A percentile compares a stretch with the other conserved stretches of the same genome.
phyloP scores from a whole-genome alignment of 2,797 vertebrate genomes.

The Sebastes oblongus region DNA sequence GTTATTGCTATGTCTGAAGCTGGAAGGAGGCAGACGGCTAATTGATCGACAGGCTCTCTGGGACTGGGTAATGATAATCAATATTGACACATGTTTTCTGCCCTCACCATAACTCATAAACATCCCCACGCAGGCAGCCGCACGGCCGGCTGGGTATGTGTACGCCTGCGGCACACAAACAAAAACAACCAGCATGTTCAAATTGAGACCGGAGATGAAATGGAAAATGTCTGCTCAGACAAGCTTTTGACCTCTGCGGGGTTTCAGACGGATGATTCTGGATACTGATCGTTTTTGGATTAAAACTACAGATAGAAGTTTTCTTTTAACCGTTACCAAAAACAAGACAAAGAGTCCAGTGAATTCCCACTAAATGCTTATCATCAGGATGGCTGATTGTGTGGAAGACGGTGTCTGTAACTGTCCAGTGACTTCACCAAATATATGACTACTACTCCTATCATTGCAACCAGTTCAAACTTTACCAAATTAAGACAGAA shows the following conservation, averaged over 20 bases:
- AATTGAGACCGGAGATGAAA: slow-evolving; percentile 49
- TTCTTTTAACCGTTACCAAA: neutral
- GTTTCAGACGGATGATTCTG: neutral
- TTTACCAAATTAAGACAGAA: neutral
- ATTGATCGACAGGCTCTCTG: slow-evolving; percentile 68
- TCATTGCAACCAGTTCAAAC: neutral
- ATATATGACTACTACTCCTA: neutral
- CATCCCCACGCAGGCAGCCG: slow-evolving; percentile 35
- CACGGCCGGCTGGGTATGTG: slow-evolving; percentile 41
- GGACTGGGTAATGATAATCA: slow-evolving; percentile 66
- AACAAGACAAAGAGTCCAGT: neutral
- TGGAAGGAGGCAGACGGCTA: slow-evolving; percentile 43
- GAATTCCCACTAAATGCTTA: neutral
- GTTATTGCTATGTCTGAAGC: slow-evolving; percentile 78
- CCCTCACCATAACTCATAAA: slow-evolving; percentile 60
- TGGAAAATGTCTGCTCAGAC: slow-evolving; percentile 39
- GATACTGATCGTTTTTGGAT: neutral
- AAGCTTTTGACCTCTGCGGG: slow-evolving; percentile 22
- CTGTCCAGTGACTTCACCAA: neutral
- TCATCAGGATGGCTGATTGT: neutral
- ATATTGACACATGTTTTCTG: slow-evolving; percentile 73
- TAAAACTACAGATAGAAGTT: neutral
- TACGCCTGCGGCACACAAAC: slow-evolving; percentile 52
- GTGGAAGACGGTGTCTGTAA: neutral
- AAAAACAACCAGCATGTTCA: slow-evolving; percentile 53